These are phyloP conservation scores for Acronicta psi DNA, from an alignment of 2,888 invertebrate genomes.

Conservation along the genomic window DNA sequence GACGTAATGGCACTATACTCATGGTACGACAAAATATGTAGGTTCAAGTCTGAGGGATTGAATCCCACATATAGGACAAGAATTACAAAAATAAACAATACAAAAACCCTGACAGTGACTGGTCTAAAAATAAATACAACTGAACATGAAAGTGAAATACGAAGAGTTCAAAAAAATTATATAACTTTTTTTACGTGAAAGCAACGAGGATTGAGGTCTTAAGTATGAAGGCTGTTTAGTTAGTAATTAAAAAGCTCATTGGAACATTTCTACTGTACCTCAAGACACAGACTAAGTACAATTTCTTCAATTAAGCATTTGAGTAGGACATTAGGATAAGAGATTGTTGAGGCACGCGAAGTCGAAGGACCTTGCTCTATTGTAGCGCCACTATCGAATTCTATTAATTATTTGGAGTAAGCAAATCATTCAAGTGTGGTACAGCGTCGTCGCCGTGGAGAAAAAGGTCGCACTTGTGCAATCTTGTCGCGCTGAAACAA, in stretches of 20 bases:
- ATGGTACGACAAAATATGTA: slow-evolving; percentile 38
- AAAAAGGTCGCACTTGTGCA: background rate
- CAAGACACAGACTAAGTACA: slow-evolving; percentile 18
- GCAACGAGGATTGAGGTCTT: slow-evolving; percentile 49
- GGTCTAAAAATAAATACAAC: slow-evolving; percentile 46
- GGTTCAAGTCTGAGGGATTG: slow-evolving; percentile 13
- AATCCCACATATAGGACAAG: slow-evolving; percentile 31
- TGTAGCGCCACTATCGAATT: background rate
- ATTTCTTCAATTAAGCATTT: slow-evolving; percentile 24
- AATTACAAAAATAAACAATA: slow-evolving; percentile 35
- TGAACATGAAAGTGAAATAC: slow-evolving; percentile 50
- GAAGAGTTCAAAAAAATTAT: slow-evolving; percentile 41
- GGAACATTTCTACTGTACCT: slow-evolving; percentile 23
- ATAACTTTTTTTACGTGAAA: slow-evolving; percentile 39
- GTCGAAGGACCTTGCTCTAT: background rate
- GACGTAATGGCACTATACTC: slow-evolving; percentile 66
- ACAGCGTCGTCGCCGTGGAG: background rate
- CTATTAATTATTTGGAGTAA: background rate
- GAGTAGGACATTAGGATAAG: slow-evolving; percentile 19
- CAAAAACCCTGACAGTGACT: slow-evolving; percentile 35
- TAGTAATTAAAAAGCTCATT: slow-evolving; percentile 21
- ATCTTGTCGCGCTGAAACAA: background rate
- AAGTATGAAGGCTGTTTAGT: slow-evolving; percentile 21
- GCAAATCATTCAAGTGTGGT: background rate
- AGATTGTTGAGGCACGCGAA: slow-evolving; percentile 1